A percentile compares a stretch with the other conserved stretches of the same genome.
Evolutionary conservation across 2,888 invertebrate genomes (phyloP).

Genomic region (Carterocephalus palaemon): DNA sequence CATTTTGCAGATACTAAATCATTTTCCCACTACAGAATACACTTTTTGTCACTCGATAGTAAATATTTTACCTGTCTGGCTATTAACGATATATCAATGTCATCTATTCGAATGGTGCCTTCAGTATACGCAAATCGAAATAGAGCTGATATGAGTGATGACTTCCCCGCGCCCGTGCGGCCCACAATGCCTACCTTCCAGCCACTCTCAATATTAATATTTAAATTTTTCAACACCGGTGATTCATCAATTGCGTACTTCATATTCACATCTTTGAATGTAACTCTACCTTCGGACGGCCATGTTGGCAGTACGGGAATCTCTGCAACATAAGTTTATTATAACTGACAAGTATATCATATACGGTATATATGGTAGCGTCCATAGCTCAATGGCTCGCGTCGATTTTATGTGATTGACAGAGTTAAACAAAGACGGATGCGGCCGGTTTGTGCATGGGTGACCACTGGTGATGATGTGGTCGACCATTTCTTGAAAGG

Average conservation of each 20-base stretch:
- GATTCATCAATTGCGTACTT: slow-evolving; percentile 80
- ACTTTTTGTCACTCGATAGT: neutral
- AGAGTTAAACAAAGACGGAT: no score
- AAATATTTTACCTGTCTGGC: slow-evolving; percentile 67
- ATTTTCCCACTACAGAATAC: neutral
- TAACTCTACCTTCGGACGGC: slow-evolving; percentile 81
- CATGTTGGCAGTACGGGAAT: slow-evolving; percentile 77
- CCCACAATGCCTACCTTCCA: slow-evolving; percentile 57
- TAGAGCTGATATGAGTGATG: slow-evolving; percentile 83
- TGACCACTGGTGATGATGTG: no score
- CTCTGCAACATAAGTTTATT: slow-evolving; percentile 45
- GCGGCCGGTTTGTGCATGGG: no score
- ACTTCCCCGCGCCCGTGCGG: slow-evolving; percentile 87
- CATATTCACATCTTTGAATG: slow-evolving; percentile 79
- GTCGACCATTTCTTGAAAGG: no score
- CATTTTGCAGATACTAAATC: slow-evolving; percentile 3
- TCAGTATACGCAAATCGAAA: slow-evolving; percentile 82
- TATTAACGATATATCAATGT: slow-evolving; percentile 70
- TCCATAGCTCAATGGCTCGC: no score
- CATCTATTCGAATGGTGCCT: slow-evolving; percentile 82
- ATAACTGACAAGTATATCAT: no score
- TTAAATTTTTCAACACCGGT: slow-evolving; percentile 79
- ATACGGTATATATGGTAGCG: no score
- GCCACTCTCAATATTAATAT: slow-evolving; percentile 59
- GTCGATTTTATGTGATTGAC: no score